Conservation (phyloP, 2,888 invertebrate species). For the Andricus curvator region DNA sequence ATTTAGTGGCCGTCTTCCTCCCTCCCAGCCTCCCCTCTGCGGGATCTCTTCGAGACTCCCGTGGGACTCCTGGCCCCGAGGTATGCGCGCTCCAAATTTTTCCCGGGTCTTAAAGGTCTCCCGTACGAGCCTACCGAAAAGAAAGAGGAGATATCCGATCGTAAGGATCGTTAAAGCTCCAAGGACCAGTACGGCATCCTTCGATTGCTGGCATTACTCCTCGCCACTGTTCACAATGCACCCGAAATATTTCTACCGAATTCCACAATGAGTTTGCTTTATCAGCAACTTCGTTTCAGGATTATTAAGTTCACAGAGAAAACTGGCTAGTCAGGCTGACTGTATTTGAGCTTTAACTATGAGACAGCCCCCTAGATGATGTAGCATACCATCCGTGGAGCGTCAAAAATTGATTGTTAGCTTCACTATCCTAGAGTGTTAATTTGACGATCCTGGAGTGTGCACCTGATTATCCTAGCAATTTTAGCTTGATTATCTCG, state of each 20-base stretch:
- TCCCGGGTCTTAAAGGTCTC: conserved; percentile 53
- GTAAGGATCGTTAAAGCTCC: conserved; percentile 49
- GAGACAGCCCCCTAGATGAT: too few relatives aligned
- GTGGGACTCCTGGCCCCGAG: conserved; percentile 54
- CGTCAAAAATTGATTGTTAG: too few relatives aligned
- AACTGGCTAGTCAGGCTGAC: too few relatives aligned
- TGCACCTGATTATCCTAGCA: too few relatives aligned
- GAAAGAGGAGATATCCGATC: conserved; percentile 53
- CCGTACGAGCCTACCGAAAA: conserved; percentile 51
- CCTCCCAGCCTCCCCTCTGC: conserved; percentile 28
- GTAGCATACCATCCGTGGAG: too few relatives aligned
- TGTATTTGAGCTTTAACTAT: too few relatives aligned
- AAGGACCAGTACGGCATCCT: neutral
- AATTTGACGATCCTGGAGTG: too few relatives aligned
- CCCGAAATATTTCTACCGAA: conserved; percentile 51
- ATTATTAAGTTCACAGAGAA: neutral
- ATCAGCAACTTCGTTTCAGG: neutral
- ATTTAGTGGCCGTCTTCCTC: conserved; percentile 71
- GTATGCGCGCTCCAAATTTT: conserved; percentile 61
- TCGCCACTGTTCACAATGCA: conserved; percentile 48
- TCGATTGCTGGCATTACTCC: neutral
- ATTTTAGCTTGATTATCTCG: too few relatives aligned
- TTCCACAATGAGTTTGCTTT: conserved; percentile 49
- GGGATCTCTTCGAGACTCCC: conserved; percentile 47
- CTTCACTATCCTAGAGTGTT: too few relatives aligned